Evolutionary conservation across 2,888 invertebrate species (phyloP).

Genomic region (Megalurothrips usitatus): DNA sequence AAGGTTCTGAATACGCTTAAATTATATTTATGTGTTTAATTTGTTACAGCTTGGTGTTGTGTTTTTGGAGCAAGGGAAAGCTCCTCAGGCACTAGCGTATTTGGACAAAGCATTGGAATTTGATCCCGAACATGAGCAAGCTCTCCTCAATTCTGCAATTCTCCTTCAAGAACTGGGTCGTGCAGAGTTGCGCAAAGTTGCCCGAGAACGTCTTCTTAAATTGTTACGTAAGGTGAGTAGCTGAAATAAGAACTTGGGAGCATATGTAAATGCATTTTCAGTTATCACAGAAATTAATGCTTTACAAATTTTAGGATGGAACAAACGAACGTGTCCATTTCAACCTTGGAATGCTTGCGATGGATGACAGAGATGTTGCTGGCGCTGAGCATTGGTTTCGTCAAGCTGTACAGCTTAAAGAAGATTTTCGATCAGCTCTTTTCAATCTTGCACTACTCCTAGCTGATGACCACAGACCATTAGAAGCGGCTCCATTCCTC

Average conservation of each 20-base stretch:
- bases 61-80: conserved; percentile 85
- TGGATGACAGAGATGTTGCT: conserved; percentile 87
- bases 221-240: conserved; percentile 60
- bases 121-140: conserved; percentile 93
- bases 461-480: conserved; percentile 80
- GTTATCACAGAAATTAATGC: background rate
- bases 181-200: conserved; percentile 71
- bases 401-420: conserved; percentile 74
- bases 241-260: background rate
- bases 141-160: conserved; percentile 90
- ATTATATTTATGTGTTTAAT: background rate
- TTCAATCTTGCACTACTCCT: conserved; percentile 88
- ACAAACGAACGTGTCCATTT: conserved; percentile 90
- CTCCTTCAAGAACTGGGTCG: conserved; percentile 85
- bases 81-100: conserved; percentile 83
- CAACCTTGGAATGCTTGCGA: conserved; percentile 93
- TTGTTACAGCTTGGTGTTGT: conserved; percentile 78
- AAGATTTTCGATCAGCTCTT: conserved; percentile 86
- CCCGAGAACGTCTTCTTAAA: conserved; percentile 73
- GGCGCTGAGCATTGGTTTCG: conserved; percentile 90
- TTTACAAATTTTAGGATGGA: conserved; percentile 49
- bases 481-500: conserved; percentile 88
- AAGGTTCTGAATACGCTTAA: background rate
- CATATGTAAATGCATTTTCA: background rate
- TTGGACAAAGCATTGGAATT: conserved; percentile 88